Evolutionary conservation across 1,140 invertebrate species (phyloP).

Genomic region (Drosophila mayri): DNA sequence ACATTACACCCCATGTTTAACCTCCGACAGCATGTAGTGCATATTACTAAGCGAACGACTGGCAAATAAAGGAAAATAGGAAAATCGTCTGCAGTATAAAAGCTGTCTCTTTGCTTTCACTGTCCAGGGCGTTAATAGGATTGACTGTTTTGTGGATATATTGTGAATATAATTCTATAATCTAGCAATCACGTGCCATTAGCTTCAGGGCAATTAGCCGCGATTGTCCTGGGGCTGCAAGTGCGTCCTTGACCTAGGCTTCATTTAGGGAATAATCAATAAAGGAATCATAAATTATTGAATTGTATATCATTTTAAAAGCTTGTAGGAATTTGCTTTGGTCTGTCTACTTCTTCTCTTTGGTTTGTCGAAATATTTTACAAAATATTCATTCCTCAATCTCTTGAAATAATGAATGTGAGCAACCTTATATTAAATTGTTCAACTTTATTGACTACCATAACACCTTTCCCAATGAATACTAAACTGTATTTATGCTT

Average conservation of each 20-base stretch:
- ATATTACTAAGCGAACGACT: slow-evolving; percentile 8
- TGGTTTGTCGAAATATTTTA: not conserved
- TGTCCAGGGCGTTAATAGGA: slow-evolving; percentile 7
- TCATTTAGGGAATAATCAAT: too few relatives aligned
- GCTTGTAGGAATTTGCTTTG: too few relatives aligned
- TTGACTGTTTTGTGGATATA: not conserved
- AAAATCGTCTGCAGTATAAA: too few relatives aligned
- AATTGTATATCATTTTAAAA: too few relatives aligned
- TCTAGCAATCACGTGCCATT: not conserved
- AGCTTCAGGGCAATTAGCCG: not conserved
- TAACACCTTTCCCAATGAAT: not conserved
- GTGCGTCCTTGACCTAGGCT: too few relatives aligned
- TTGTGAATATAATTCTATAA: not conserved
- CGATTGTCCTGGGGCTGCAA: too few relatives aligned
- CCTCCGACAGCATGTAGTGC: not conserved
- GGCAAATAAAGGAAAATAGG: too few relatives aligned
- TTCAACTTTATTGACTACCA: too few relatives aligned
- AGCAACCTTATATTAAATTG: not conserved
- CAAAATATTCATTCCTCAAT: not conserved
- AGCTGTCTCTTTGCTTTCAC: not conserved
- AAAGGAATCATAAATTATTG: too few relatives aligned
- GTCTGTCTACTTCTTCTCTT: too few relatives aligned
- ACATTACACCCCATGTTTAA: not conserved
- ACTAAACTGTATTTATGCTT: too few relatives aligned
- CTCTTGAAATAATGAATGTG: not conserved